Percentiles rank a stretch among this genome's conserved stretches.
Conservation (phyloP, 2,797 vertebrate genomes). For the Notoglanidium macrostoma region DNA sequence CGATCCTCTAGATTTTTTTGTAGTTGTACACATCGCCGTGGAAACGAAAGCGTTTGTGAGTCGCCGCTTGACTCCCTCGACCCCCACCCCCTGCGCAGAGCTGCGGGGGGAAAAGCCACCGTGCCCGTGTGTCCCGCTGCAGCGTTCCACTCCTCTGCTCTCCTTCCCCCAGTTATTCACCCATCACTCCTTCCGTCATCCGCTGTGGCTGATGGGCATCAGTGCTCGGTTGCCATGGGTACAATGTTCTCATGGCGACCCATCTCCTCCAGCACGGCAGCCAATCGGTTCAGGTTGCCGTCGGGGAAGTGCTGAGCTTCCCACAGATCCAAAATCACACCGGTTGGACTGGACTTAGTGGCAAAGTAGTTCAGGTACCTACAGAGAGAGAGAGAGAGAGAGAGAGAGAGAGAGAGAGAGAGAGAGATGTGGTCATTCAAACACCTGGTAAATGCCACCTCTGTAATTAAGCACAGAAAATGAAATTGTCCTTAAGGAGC, state of each 20-base stretch:
- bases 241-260: slow-evolving; percentile 91
- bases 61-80: not conserved
- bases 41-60: slow-evolving; percentile 21
- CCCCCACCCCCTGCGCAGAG: not conserved
- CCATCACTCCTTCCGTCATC: not conserved
- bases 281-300: slow-evolving; percentile 91
- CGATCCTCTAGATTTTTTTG: not conserved
- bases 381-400: slow-evolving; percentile 28
- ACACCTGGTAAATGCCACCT: not conserved
- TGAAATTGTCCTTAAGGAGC: not conserved
- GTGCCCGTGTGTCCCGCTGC: slow-evolving; percentile 1
- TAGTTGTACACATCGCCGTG: not conserved
- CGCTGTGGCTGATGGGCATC: slow-evolving; percentile 63
- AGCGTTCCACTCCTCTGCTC: slow-evolving; percentile 22
- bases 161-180: slow-evolving; percentile 12
- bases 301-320: slow-evolving; percentile 98
- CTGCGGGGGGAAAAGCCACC: not conserved
- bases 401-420: not conserved
- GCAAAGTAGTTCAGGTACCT: slow-evolving; percentile 99
- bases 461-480: not conserved
- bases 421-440: not conserved
- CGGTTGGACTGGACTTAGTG: slow-evolving; percentile 96
- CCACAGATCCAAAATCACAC: slow-evolving; percentile 97
- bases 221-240: slow-evolving; percentile 85
- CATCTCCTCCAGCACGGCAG: slow-evolving; percentile 97